Evolutionary conservation across 2,888 invertebrate species (phyloP), one percentile per base, ranked within the genome.

Genomic region (Lycia hirtaria): DNA sequence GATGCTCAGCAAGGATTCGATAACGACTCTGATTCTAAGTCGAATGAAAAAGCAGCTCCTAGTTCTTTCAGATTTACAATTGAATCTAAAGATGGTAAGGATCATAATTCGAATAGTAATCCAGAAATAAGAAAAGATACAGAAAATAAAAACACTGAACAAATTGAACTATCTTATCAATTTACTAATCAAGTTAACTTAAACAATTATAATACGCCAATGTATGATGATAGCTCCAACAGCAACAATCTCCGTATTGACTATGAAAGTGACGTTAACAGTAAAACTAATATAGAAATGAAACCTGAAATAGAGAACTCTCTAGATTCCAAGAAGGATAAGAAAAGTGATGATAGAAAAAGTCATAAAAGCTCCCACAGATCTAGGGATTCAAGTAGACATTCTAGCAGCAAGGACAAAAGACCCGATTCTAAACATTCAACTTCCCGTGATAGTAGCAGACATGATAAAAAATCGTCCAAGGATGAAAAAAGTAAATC

Each of bases 1-100:
- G 92, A 92, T 44, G 92, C 92, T 1, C 91, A 91, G 64, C 92
- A 90, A 70, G 91, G 82, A 0, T 92, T 90, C 50, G 91, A 92
- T 60, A 82, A 86, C 61, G 81, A 85, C 62, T 77, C 80, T 9
- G 72, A 72, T 30, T 75, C 73, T 33, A 87, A 83, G 71, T 73
- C 60, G 45, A 78, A 80, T 37, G 84, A 80, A 1, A 83, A 83
- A 71, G 85, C 85, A 62, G 40, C 47, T 26, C 86, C 87, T 0
- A 89, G 78, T 66, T 71, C 84, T 0, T 91, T 92, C 53, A 77
- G 85, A 68, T 91, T 92, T 60, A 78, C 87, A 9, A 85, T 92
- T 47, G 92, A 92, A 62, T 61, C 78, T 0, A 89, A 90, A 62
- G 78, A 84, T 3, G 58, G 24, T 4, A 60, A 32, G 10, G 87